Evolutionary conservation across 2,113 vertebrate species (phyloP), one percentile per base, ranked within the genome.

Genomic region (Bubalus kerabau): DNA sequence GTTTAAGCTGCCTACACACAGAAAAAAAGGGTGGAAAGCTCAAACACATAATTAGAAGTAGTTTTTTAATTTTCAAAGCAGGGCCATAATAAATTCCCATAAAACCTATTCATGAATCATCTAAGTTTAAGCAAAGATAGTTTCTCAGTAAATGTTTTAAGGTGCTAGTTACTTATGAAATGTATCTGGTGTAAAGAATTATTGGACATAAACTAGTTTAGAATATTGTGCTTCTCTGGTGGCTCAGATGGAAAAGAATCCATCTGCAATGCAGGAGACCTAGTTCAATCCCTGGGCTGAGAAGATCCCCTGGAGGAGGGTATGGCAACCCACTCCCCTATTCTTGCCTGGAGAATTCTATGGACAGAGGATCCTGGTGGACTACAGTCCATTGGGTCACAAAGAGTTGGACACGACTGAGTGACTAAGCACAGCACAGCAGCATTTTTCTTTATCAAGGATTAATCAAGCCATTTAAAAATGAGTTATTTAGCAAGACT

Each of bases 381-480:
- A n/a, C 67, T 71, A 40, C 67, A 71, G 67, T 12, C n/a, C 67
- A 71, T 0, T 40, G 67, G 67, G 67, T 71, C 19, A 71, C n/a
- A 40, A 23, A 40, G n/a, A 40, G n/a, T 6, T 40, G n/a, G n/a
- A 40, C n/a, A 71, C 0, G 19, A 71, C 10, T 71, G n/a, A 71
- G 67, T 40, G 67, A 71, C n/a, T 71, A 23, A 71, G n/a, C n/a
- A 71, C 5, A 71, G n/a, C 19, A 40, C 10, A 40, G 10, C 48
- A 67, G 43, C 13, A 32, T 30, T 54, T 64, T 56, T 32, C 50
- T 95, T 84, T n/a, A 17, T 36, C 62, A 82, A 52, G 36, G 36
- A 52, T 84, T 97, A 40, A 87, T 84, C 71, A 57, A 95, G 19
- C 3, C 40, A 59, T 11, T 91, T 84, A 52, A 64, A 97, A 95